phyloP scores from a whole-genome alignment of 2,113 vertebrate species.

The Erythrocebus patas region DNA sequence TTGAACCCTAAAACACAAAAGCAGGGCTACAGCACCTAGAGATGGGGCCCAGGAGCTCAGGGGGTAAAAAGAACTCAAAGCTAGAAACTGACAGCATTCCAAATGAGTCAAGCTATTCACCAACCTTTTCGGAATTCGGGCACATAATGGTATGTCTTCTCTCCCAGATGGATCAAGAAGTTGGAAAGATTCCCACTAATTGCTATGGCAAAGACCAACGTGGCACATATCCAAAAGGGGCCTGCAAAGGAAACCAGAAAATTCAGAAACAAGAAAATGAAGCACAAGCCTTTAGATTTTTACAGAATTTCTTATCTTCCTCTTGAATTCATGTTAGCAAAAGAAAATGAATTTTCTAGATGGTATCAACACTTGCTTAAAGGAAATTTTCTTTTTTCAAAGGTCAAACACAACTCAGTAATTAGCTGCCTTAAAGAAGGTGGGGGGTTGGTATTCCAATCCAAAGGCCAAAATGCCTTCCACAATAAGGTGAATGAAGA shows the following conservation, averaged over 20 bases:
- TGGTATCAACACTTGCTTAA: not conserved
- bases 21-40: not conserved
- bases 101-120: conserved; percentile 42
- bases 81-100: not conserved
- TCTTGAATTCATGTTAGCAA: not conserved
- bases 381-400: conserved; percentile 17
- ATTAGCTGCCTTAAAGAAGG: conserved; percentile 36
- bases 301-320: not conserved
- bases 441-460: not conserved
- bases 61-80: not conserved
- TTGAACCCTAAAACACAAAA: not conserved
- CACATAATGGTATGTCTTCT: conserved; percentile 89
- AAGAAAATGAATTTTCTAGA: not conserved
- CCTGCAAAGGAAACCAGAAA: conserved; percentile 83
- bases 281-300: not conserved
- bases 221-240: conserved; percentile 99
- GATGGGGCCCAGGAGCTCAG: not conserved
- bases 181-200: conserved; percentile 97
- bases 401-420: conserved; percentile 24
- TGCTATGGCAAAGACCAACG: conserved; percentile 94
- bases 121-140: conserved; percentile 96
- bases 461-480: not conserved
- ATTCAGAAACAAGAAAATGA: conserved; percentile 8
- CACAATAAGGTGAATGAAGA: conserved; percentile 13
- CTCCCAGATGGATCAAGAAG: conserved; percentile 88